Percentiles rank a stretch among this genome's conserved stretches.
Conservation (phyloP, 2,797 vertebrate species). For the Pseudocheirus occidentalis region DNA sequence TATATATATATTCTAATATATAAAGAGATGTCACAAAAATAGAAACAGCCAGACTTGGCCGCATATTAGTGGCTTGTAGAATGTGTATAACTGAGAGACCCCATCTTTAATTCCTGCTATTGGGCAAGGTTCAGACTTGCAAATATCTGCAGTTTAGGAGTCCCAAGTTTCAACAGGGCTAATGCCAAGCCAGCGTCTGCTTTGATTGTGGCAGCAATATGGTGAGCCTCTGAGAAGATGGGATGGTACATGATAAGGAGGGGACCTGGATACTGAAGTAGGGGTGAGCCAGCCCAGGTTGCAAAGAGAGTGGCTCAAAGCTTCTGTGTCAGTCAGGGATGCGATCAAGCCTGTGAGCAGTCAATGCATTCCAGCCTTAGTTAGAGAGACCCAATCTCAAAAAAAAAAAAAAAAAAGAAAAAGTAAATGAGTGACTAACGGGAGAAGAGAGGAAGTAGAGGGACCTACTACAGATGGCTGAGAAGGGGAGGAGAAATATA, state of each 20-base stretch:
- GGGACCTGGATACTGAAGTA: neutral
- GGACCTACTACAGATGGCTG: neutral
- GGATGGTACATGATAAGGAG: neutral
- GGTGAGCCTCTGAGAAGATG: neutral
- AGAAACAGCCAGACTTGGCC: neutral
- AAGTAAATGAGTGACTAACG: neutral
- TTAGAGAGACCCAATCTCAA: neutral
- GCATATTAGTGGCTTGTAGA: neutral
- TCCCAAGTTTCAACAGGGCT: neutral
- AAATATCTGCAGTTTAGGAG: neutral
- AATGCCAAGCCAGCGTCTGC: neutral
- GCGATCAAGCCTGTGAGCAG: neutral
- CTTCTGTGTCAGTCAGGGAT: neutral
- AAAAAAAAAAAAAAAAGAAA: no score
- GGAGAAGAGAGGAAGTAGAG: neutral
- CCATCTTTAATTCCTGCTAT: neutral
- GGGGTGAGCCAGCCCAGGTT: neutral
- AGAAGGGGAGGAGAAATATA: neutral
- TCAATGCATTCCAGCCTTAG: neutral
- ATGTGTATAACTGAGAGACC: neutral
- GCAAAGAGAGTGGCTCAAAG: neutral
- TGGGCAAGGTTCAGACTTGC: neutral
- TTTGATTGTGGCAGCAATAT: neutral
- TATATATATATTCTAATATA: no score
- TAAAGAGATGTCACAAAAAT: neutral